Percentiles rank a stretch among this genome's conserved stretches.
Evolutionary conservation across 2,797 vertebrate species (phyloP).

Genomic region (Labeo calbasu): DNA sequence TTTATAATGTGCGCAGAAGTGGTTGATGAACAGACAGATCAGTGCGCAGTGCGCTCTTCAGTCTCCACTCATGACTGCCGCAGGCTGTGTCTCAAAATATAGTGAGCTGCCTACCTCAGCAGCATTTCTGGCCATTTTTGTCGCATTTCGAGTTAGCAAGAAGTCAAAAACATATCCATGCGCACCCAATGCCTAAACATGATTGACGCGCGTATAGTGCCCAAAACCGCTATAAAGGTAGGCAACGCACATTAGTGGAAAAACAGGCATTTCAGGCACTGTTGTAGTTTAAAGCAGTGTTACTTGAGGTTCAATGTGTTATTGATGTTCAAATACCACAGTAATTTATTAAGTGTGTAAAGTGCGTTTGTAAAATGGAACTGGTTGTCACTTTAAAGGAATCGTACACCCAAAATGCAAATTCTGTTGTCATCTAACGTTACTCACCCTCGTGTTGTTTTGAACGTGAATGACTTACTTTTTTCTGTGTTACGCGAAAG

Average conservation of each 20-base stretch:
- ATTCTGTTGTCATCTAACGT: neutral
- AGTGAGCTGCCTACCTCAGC: neutral
- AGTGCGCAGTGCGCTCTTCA: conserved; percentile 37
- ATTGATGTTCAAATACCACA: neutral
- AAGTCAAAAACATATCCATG: neutral
- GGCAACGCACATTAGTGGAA: neutral
- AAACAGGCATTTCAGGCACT: neutral
- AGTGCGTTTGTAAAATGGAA: neutral
- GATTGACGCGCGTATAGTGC: neutral
- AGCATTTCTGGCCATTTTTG: neutral
- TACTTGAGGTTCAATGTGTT: neutral
- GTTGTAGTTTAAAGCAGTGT: neutral
- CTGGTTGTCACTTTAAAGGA: neutral
- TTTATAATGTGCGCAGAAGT: conserved; percentile 9
- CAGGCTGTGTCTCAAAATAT: conserved; percentile 5
- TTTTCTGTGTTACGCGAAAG: neutral
- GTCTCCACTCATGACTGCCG: neutral
- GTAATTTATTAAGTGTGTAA: neutral
- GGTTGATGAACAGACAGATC: conserved; percentile 2
- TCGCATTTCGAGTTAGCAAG: neutral
- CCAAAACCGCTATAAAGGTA: neutral
- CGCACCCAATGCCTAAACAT: neutral
- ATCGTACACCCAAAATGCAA: neutral
- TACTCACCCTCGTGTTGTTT: neutral
- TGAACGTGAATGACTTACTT: neutral